Evolutionary conservation across 2,888 invertebrate species (phyloP).

Genomic region (Podabrus alpinus): DNA sequence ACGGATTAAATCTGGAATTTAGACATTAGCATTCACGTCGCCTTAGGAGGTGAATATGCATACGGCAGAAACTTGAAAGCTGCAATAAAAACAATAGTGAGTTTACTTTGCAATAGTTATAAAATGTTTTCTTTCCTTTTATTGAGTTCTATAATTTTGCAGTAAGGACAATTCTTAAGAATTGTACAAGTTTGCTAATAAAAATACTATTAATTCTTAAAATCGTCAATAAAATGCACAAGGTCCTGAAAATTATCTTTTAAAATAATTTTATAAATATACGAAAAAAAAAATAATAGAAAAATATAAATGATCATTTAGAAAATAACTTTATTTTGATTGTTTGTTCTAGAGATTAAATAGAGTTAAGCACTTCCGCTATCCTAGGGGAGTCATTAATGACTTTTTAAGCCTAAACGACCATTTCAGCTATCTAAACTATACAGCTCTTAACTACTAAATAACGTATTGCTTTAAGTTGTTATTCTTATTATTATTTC

Average conservation of each 20-base stretch:
- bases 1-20: slow-evolving; percentile 5
- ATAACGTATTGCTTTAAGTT: not conserved
- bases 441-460: not conserved
- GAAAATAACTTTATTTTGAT: not conserved
- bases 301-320: not conserved
- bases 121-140: not conserved
- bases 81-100: slow-evolving; percentile 21
- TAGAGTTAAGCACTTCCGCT: not conserved
- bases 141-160: not conserved
- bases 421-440: not conserved
- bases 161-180: not conserved
- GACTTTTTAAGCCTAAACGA: not conserved
- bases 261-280: not conserved
- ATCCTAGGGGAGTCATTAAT: not conserved
- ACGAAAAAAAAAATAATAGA: not conserved
- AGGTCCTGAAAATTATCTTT: not conserved
- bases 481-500: not conserved
- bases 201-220: not conserved
- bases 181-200: not conserved
- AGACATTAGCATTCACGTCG: slow-evolving; percentile 27
- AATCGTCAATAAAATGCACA: not conserved
- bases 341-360: not conserved
- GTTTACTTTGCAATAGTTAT: not conserved
- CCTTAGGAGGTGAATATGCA: slow-evolving; percentile 26
- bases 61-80: slow-evolving; percentile 22